A percentile compares a stretch with the other conserved stretches of the same genome.
Conservation (phyloP, 2,888 invertebrate species). For the Zygothrica quintamaculata region DNA sequence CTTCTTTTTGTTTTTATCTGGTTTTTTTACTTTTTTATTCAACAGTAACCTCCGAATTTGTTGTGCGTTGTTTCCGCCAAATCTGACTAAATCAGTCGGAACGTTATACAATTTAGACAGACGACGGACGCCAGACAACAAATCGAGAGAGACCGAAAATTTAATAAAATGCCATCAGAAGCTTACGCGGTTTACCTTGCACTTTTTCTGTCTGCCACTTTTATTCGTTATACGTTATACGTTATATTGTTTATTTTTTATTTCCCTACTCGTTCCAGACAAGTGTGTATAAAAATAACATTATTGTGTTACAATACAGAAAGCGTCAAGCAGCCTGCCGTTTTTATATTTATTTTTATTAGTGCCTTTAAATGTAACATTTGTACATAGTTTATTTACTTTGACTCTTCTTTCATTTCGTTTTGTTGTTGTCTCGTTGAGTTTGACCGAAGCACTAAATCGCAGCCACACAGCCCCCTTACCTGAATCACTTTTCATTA, state of each 20-base stretch:
- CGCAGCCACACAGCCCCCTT: conserved; percentile 16
- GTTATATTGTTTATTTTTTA: conserved; percentile 16
- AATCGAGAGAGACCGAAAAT: neutral
- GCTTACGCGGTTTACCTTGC: conserved; percentile 6
- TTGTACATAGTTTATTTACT: conserved; percentile 41
- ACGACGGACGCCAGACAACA: neutral
- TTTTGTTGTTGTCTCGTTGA: conserved; percentile 61
- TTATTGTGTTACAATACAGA: neutral
- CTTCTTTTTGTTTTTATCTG: conserved; percentile 10
- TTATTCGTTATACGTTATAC: neutral
- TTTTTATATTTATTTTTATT: conserved; percentile 4
- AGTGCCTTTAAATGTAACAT: conserved; percentile 32
- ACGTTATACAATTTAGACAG: conserved; percentile 29
- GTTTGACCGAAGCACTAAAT: conserved; percentile 60
- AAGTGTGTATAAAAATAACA: conserved; percentile 28
- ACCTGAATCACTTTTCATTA: neutral
- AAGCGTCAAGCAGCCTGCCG: conserved; percentile 22
- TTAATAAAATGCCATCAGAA: conserved; percentile 13
- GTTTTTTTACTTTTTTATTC: conserved; percentile 5
- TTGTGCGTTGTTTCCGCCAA: neutral
- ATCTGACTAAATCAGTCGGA: neutral
- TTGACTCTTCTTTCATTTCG: conserved; percentile 26
- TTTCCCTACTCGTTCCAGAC: conserved; percentile 5
- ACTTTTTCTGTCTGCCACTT: neutral
- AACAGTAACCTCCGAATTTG: neutral